A percentile compares a stretch with the other conserved stretches of the same genome.
phyloP scores from a whole-genome alignment of 2,888 invertebrate genomes.

The Limnephilus lunatus region DNA sequence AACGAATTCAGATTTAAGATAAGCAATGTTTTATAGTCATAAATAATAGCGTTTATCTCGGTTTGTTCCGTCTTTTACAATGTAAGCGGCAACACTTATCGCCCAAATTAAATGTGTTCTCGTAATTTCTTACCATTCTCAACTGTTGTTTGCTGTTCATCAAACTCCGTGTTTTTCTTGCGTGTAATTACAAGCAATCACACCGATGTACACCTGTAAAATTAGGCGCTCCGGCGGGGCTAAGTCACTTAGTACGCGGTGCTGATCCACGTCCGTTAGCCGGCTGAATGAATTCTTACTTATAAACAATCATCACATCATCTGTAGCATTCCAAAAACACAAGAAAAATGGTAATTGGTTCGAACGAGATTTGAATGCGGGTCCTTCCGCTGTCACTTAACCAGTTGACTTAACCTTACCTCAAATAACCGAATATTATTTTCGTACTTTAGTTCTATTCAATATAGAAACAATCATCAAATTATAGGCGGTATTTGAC shows the following conservation, averaged over 20 bases:
- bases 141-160: conserved; percentile 34
- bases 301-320: too few species aligned
- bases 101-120: conserved; percentile 47
- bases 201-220: conserved; percentile 17
- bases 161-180: conserved; percentile 40
- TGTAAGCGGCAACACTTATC: conserved; percentile 38
- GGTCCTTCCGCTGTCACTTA: not conserved
- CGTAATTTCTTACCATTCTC: conserved; percentile 35
- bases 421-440: not conserved
- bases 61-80: conserved; percentile 56
- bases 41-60: conserved; percentile 59
- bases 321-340: not conserved
- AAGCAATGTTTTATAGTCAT: conserved; percentile 58
- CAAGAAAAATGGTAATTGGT: too few species aligned
- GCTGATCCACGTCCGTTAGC: not conserved
- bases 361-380: not conserved
- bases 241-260: not conserved
- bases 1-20: conserved; percentile 59
- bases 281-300: not conserved
- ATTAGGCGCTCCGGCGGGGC: not conserved
- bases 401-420: not conserved
- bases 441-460: too few species aligned
- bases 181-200: conserved; percentile 27
- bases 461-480: too few species aligned
- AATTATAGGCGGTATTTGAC: too few species aligned